phyloP scores from a whole-genome alignment of 2,888 invertebrate species.

The Dryadula phaetusa region DNA sequence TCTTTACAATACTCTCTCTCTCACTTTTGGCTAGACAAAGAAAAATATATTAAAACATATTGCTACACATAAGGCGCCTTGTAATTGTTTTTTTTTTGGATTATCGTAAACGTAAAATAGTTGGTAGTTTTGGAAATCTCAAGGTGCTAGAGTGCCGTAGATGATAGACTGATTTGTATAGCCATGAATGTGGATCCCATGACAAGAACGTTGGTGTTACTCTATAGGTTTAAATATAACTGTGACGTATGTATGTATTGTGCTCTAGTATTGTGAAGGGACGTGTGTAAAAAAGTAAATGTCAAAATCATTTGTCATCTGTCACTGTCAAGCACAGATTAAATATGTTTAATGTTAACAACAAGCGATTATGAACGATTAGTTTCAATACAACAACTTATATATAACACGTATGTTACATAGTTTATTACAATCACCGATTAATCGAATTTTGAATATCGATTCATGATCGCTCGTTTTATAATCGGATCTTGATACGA shows the following conservation, averaged over 20 bases:
- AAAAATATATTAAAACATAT: not conserved
- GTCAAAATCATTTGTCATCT: constrained; percentile 9
- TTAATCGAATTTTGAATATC: not conserved
- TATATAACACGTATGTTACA: not conserved
- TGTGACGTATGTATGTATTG: constrained; percentile 20
- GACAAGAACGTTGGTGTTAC: constrained; percentile 44
- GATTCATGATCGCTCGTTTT: constrained; percentile 20
- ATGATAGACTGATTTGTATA: constrained; percentile 79
- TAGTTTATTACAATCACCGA: not conserved
- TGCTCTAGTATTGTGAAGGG: constrained; percentile 7
- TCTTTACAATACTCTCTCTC: not conserved
- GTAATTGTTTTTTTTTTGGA: constrained; percentile 28
- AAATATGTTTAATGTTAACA: constrained; percentile 20
- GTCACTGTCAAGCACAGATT: constrained; percentile 19
- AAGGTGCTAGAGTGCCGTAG: constrained; percentile 71
- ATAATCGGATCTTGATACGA: constrained; percentile 12
- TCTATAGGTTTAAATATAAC: constrained; percentile 9
- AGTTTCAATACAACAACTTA: constrained; percentile 2
- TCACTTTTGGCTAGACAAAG: not conserved
- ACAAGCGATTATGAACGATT: constrained; percentile 16
- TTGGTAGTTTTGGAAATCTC: constrained; percentile 52
- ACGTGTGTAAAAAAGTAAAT: constrained; percentile 1
- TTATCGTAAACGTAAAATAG: constrained; percentile 25
- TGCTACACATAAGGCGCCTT: not conserved
- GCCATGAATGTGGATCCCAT: constrained; percentile 68